Evolutionary conservation across 1,140 invertebrate genomes (phyloP), one percentile per base, ranked within the genome.

Genomic region (Harpegnathos saltator): DNA sequence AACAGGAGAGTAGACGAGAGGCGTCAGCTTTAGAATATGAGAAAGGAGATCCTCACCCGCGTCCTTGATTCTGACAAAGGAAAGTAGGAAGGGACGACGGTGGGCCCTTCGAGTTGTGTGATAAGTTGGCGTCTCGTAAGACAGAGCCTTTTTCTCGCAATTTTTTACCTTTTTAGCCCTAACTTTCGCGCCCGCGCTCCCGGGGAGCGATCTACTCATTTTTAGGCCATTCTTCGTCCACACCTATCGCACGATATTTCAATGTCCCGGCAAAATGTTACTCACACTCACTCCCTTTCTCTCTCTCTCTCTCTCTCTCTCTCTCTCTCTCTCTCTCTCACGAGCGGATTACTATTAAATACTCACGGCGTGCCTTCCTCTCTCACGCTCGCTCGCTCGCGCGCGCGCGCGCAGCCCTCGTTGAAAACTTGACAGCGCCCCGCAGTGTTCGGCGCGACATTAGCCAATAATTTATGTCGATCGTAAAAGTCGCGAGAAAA

Each of bases 11-110:
- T 54, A 44, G 82, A 82, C 50, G 87, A 86, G 33, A 74, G 65
- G 87, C 87, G 87, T 89, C 84, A 89, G 87, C 88, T 89, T 89
- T 89, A 86, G 88, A 89, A 89, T 89, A 89, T 89, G 88, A 89
- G 87, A 89, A 89, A 89, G 68, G 88, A 86, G 85, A 86, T 89
- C 85, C 73, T 89, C 85, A 89, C 83, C 73, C 85, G 75, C 81
- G 87, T 89, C 82, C 88, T 89, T 89, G 88, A 89, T 89, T 89
- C 85, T 89, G 88, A 89, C 88, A 89, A 89, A 89, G 85, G 87
- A 89, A 61, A 83, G 48, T 77, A 65, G 61, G 74, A 78, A 84
- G 84, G 75, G 81, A 68, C 66, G 85, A 61, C 38, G 38, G 38
- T 9, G 73, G 86, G 87, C 84, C 84, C 87, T 89, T 84, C 85